phyloP scores from a whole-genome alignment of 2,797 vertebrate species.

The Acestrorhynchus altus region DNA sequence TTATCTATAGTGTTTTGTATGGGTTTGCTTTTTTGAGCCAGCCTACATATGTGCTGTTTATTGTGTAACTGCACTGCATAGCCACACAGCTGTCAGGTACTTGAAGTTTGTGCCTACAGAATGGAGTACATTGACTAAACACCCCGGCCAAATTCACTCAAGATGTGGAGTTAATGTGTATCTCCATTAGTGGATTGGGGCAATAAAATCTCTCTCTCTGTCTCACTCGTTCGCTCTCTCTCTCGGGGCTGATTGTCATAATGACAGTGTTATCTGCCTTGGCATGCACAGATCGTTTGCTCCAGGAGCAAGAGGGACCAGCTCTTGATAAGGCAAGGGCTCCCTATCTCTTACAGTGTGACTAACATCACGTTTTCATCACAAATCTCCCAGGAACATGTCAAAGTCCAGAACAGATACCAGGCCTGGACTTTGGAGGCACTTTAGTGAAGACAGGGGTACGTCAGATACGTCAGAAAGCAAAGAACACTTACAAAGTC shows the following conservation, averaged over 20 bases:
- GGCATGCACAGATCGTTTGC: constrained; percentile 25
- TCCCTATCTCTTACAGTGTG: constrained; percentile 3
- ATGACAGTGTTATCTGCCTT: constrained; percentile 43
- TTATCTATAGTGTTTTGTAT: constrained; percentile 37
- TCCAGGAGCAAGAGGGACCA: constrained; percentile 1
- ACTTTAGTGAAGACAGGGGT: constrained; percentile 19
- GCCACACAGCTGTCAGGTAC: constrained; percentile 53
- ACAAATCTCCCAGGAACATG: not conserved
- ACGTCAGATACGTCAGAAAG: constrained; percentile 21
- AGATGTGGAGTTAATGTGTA: constrained; percentile 60
- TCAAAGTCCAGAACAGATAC: constrained; percentile 57
- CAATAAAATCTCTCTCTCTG: constrained; percentile 43
- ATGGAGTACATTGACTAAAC: constrained; percentile 56
- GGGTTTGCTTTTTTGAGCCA: constrained; percentile 6
- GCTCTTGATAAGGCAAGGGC: not conserved
- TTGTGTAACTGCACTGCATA: constrained; percentile 54
- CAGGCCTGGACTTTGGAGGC: constrained; percentile 50
- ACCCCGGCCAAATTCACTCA: constrained; percentile 62
- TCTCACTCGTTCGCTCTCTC: constrained; percentile 26
- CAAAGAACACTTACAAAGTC: not conserved
- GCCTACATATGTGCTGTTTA: constrained; percentile 22
- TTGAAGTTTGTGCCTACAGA: constrained; percentile 30
- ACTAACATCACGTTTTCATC: constrained; percentile 31
- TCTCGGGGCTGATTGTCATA: constrained; percentile 40
- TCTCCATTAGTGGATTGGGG: constrained; percentile 38